Percentiles rank a stretch among this genome's conserved stretches.
phyloP scores from a whole-genome alignment of 2,113 vertebrate species.

The Ciconia stormi region DNA sequence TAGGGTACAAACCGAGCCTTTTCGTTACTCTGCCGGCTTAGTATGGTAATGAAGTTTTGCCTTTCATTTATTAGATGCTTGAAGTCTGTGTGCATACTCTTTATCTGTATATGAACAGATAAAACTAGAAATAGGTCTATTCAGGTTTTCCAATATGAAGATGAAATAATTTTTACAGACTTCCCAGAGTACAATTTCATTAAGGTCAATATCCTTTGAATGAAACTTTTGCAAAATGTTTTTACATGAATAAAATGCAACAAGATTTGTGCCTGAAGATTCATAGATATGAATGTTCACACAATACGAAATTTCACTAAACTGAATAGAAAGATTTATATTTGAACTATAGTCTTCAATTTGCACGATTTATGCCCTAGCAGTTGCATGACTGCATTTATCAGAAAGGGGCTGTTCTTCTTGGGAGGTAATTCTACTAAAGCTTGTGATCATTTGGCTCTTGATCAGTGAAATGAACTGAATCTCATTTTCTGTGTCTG shows the following conservation, averaged over 20 bases:
- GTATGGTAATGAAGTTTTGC: not conserved
- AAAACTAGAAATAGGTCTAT: conserved; percentile 43
- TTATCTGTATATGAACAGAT: not conserved
- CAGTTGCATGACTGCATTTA: not conserved
- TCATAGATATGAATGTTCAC: conserved; percentile 7
- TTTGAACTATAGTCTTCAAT: conserved; percentile 17
- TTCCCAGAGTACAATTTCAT: conserved; percentile 70
- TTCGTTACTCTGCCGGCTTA: not conserved
- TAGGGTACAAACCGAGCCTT: not conserved
- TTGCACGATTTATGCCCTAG: conserved; percentile 16
- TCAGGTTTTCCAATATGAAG: conserved; percentile 33
- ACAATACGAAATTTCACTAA: conserved; percentile 24
- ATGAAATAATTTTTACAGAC: conserved; percentile 46
- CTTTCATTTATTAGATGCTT: conserved; percentile 12
- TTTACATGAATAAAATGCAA: conserved; percentile 48
- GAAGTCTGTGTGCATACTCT: not conserved
- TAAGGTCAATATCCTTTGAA: conserved; percentile 53
- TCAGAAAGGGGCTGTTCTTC: conserved; percentile 27
- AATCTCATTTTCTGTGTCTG: not conserved
- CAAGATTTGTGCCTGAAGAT: conserved; percentile 50
- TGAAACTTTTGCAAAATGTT: conserved; percentile 31
- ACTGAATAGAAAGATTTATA: conserved; percentile 37
- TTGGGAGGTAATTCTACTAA: conserved; percentile 53
- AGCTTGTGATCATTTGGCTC: not conserved
- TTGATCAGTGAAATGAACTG: conserved; percentile 27